phyloP scores from a whole-genome alignment of 2,888 invertebrate genomes.

The Steinernema carpocapsae region DNA sequence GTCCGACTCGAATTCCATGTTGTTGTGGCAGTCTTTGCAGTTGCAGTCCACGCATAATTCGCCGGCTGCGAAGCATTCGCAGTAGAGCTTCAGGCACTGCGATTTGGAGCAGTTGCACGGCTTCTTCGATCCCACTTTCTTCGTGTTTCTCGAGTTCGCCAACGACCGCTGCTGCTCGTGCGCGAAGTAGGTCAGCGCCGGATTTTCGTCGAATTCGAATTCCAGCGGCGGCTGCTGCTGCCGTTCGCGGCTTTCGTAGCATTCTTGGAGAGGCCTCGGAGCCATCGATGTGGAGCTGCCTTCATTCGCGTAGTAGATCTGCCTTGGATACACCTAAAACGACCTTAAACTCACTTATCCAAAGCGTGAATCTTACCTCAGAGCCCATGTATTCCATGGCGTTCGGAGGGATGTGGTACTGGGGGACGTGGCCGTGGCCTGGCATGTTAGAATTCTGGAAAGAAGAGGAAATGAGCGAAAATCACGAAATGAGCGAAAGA shows the following conservation, averaged over 20 bases:
- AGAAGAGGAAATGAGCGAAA: no score
- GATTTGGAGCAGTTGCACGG: conserved; percentile 99
- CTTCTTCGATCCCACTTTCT: conserved; percentile 72
- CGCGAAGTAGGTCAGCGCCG: conserved; percentile 31
- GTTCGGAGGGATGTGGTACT: no score
- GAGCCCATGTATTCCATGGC: no score
- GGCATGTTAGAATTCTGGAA: no score
- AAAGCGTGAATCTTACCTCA: no score
- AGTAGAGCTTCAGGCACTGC: conserved; percentile 93
- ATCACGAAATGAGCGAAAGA: no score
- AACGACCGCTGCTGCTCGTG: conserved; percentile 28
- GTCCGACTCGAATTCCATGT: conserved; percentile 89
- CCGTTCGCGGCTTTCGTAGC: background rate
- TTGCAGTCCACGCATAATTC: conserved; percentile 96
- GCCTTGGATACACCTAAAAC: background rate
- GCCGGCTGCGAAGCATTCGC: conserved; percentile 97
- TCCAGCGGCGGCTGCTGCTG: background rate
- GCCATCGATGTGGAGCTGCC: background rate
- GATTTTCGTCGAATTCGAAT: conserved; percentile 24
- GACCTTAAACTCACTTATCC: background rate
- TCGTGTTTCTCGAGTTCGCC: conserved; percentile 17
- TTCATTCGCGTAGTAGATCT: background rate
- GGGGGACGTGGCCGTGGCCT: no score
- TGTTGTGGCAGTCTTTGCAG: conserved; percentile 93
- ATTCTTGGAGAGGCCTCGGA: background rate